These are phyloP conservation scores for Rosalia funebris DNA, from an alignment of 2,888 invertebrate genomes.

Conservation along the genomic window DNA sequence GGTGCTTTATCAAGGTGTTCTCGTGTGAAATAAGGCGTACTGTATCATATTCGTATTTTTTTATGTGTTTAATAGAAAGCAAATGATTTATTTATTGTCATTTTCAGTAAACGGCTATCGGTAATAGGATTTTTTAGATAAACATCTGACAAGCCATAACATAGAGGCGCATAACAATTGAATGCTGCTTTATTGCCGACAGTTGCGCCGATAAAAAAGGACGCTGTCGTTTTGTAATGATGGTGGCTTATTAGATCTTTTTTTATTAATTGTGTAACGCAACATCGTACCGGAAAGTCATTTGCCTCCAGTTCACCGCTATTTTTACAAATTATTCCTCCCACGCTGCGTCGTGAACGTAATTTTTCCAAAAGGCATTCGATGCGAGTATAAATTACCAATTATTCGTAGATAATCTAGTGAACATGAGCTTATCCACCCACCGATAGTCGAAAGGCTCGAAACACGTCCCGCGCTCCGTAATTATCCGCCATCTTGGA, in stretches of 20 bases:
- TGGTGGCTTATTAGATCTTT: conserved; percentile 29
- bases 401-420: conserved; percentile 38
- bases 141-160: conserved; percentile 47
- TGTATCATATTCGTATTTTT: too few relatives aligned
- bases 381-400: too few relatives aligned
- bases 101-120: too few relatives aligned
- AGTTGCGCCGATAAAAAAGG: conserved; percentile 36
- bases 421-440: conserved; percentile 29
- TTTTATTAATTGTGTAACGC: conserved; percentile 35
- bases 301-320: conserved; percentile 21
- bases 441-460: conserved; percentile 42
- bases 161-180: conserved; percentile 34
- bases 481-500: conserved; percentile 63
- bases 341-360: too few relatives aligned
- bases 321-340: too few relatives aligned
- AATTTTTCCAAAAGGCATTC: too few relatives aligned
- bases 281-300: conserved; percentile 31
- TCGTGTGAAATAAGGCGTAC: too few relatives aligned
- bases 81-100: too few relatives aligned
- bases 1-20: too few relatives aligned
- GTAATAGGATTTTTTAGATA: conserved; percentile 62
- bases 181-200: conserved; percentile 35
- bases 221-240: conserved; percentile 28
- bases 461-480: conserved; percentile 46
- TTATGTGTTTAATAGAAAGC: too few relatives aligned